Percentiles rank a stretch among this genome's conserved stretches.
Evolutionary conservation across 2,888 invertebrate species (phyloP).

Genomic region (Drosophila villosipedis): DNA sequence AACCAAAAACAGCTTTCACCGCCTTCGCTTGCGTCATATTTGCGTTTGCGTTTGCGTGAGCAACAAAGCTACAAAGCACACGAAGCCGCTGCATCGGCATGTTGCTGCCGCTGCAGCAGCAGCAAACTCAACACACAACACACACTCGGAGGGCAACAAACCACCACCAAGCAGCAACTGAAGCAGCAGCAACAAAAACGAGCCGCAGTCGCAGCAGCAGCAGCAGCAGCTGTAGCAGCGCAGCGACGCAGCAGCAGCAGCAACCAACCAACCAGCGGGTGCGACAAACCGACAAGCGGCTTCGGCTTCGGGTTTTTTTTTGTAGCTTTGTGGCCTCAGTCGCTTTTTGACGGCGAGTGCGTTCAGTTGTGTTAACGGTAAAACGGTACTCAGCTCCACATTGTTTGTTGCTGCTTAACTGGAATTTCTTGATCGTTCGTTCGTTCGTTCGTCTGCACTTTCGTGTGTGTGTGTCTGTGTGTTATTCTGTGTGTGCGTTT

Average conservation of each 20-base stretch:
- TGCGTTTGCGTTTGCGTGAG: slow-evolving; percentile 53
- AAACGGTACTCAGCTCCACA: slow-evolving; percentile 38
- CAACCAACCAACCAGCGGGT: slow-evolving; percentile 48
- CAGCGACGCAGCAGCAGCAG: slow-evolving; percentile 29
- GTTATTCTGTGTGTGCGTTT: slow-evolving; percentile 27
- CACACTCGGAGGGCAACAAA: slow-evolving; percentile 60
- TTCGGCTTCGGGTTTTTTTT: slow-evolving; percentile 58
- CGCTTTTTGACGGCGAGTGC: slow-evolving; percentile 60
- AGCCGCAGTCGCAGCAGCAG: slow-evolving; percentile 8
- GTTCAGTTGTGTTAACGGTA: slow-evolving; percentile 71
- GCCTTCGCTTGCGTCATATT: slow-evolving; percentile 71
- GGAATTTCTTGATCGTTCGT: slow-evolving; percentile 74
- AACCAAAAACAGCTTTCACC: slow-evolving; percentile 72
- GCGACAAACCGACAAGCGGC: slow-evolving; percentile 51
- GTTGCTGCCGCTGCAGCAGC: slow-evolving; percentile 42
- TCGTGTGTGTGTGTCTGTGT: slow-evolving; percentile 25
- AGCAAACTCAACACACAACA: slow-evolving; percentile 37
- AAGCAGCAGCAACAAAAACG: slow-evolving; percentile 21
- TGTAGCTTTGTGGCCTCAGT: slow-evolving; percentile 63
- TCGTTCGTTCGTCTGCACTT: slow-evolving; percentile 39
- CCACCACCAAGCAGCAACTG: slow-evolving; percentile 47
- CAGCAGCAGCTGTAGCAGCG: slow-evolving; percentile 12
- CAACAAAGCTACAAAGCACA: slow-evolving; percentile 64
- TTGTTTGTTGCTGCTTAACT: slow-evolving; percentile 64
- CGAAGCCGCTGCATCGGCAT: slow-evolving; percentile 65